Percentiles rank a stretch among this genome's conserved stretches.
phyloP scores from a whole-genome alignment of 2,113 vertebrate species.

The Ciconia boyciana region DNA sequence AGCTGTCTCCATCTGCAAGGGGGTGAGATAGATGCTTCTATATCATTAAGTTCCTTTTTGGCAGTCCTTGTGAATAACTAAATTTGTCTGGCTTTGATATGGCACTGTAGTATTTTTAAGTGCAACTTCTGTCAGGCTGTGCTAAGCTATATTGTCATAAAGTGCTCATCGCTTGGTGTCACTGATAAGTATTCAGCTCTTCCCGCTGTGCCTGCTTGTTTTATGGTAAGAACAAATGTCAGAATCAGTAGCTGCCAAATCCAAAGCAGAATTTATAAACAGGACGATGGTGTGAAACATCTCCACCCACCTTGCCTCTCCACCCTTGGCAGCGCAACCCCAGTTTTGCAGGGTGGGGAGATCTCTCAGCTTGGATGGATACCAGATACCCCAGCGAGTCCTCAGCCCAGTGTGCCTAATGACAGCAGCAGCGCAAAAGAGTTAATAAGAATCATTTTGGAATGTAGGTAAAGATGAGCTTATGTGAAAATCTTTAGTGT shows the following conservation, averaged over 20 bases:
- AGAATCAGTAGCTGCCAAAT: neutral
- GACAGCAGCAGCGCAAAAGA: neutral
- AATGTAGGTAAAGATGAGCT: neutral
- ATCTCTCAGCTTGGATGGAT: neutral
- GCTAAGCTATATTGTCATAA: neutral
- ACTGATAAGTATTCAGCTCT: neutral
- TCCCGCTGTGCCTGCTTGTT: neutral
- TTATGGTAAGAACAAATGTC: constrained; percentile 6
- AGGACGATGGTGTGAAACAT: neutral
- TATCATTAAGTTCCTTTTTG: neutral
- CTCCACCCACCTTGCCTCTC: neutral
- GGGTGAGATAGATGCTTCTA: constrained; percentile 76
- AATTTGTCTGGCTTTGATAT: neutral
- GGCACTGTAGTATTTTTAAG: neutral
- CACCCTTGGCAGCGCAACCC: neutral
- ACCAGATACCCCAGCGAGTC: neutral
- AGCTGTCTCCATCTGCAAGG: constrained; percentile 98
- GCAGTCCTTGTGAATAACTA: neutral
- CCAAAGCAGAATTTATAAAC: neutral
- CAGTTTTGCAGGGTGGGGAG: neutral
- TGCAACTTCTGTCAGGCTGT: neutral
- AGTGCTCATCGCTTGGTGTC: neutral
- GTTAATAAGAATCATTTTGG: neutral
- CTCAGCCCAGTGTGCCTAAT: neutral
- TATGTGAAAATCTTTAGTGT: neutral